phyloP scores from a whole-genome alignment of 2,797 vertebrate species.

The Zalophus californianus region DNA sequence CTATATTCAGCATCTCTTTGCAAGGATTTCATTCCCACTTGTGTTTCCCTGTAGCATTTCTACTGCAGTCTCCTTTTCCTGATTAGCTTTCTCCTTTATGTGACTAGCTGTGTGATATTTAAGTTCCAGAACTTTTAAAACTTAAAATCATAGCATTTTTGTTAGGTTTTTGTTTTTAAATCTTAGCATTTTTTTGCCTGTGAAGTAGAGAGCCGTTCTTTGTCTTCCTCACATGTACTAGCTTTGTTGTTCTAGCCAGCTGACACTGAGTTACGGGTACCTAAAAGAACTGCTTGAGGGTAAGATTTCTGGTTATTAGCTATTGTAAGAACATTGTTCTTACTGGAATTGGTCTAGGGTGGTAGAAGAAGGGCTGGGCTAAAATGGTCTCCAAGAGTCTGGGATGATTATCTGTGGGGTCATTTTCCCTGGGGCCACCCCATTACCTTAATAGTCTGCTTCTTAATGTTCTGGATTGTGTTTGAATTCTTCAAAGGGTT shows the following conservation, averaged over 20 bases:
- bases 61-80: not conserved
- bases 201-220: not conserved
- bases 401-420: not conserved
- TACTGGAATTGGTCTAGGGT: not conserved
- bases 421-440: slow-evolving; percentile 16
- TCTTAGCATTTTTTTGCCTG: not conserved
- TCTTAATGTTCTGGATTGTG: not conserved
- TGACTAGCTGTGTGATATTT: not conserved
- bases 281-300: not conserved
- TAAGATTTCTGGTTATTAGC: not conserved
- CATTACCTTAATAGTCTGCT: slow-evolving; percentile 1
- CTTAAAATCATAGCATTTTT: not conserved
- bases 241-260: not conserved
- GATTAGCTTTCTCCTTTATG: slow-evolving; percentile 25
- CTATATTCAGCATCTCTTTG: not conserved
- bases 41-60: slow-evolving; percentile 19
- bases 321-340: not conserved
- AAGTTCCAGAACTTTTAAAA: slow-evolving; percentile 41
- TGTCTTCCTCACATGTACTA: not conserved
- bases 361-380: not conserved
- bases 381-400: not conserved
- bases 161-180: not conserved
- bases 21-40: not conserved
- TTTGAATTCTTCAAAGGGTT: slow-evolving; percentile 66
- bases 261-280: not conserved